Evolutionary conservation across 2,888 invertebrate genomes (phyloP).

Genomic region (Lycia hirtaria): DNA sequence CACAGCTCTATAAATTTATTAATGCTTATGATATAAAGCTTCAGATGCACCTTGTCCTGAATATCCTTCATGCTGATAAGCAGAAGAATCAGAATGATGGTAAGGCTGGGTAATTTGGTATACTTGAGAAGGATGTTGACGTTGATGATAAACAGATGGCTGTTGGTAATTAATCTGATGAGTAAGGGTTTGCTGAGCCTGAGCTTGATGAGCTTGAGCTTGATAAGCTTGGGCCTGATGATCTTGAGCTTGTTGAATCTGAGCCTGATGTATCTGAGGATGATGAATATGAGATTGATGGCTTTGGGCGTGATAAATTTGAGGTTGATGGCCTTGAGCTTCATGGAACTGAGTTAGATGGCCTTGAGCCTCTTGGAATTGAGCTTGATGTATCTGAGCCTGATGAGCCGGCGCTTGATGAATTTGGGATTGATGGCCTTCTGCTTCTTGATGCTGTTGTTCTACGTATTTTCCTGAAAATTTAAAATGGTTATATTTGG

Average conservation of each 20-base stretch:
- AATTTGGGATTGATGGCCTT: slow-evolving; percentile 6
- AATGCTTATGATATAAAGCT: slow-evolving; percentile 22
- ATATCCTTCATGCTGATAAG: slow-evolving; percentile 11
- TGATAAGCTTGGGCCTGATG: slow-evolving; percentile 14
- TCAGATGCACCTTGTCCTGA: slow-evolving; percentile 5
- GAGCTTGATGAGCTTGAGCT: slow-evolving; percentile 7
- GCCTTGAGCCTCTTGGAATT: slow-evolving; percentile 8
- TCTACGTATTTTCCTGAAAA: slow-evolving; percentile 55
- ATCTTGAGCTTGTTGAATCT: neutral
- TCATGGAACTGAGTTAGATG: slow-evolving; percentile 12
- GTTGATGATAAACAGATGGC: neutral
- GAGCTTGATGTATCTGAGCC: slow-evolving; percentile 11
- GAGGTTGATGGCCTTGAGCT: neutral
- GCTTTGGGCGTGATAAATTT: slow-evolving; percentile 11
- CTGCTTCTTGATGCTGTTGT: slow-evolving; percentile 37
- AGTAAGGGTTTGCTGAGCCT: neutral
- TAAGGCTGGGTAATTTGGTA: slow-evolving; percentile 12
- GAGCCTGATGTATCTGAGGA: slow-evolving; percentile 9
- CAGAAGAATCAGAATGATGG: slow-evolving; percentile 17
- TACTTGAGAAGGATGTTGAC: slow-evolving; percentile 12
- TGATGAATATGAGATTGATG: slow-evolving; percentile 8
- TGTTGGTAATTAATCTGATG: slow-evolving; percentile 9
- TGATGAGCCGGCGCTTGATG: slow-evolving; percentile 13
- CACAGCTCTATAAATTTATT: neutral
- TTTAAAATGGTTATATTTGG: neutral